Percentiles rank a stretch among this genome's conserved stretches.
Evolutionary conservation across 2,888 invertebrate genomes (phyloP).

Genomic region (Ctena decussata): DNA sequence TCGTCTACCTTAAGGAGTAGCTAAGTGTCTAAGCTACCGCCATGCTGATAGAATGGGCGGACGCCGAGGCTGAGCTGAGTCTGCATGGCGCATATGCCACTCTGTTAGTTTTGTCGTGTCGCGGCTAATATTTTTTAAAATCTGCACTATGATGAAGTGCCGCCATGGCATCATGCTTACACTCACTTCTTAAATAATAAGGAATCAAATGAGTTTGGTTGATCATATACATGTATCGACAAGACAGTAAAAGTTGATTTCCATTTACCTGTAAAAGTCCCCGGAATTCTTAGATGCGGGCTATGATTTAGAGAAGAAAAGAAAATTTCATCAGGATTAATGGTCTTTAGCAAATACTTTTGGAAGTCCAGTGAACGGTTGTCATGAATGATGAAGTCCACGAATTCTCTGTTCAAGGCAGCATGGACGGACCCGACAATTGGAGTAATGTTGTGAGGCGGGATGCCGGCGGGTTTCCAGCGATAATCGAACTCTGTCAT

Average conservation of each 20-base stretch:
- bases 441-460: slow-evolving; percentile 28
- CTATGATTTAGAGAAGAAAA: slow-evolving; percentile 39
- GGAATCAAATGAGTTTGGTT: too few relatives aligned
- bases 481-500: neutral
- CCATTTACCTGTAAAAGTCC: slow-evolving; percentile 30
- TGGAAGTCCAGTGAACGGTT: slow-evolving; percentile 12
- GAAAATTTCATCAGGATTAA: slow-evolving; percentile 33
- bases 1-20: too few relatives aligned
- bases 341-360: slow-evolving; percentile 17
- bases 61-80: too few relatives aligned
- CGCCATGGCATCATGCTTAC: too few relatives aligned
- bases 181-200: too few relatives aligned
- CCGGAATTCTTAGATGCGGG: slow-evolving; percentile 16
- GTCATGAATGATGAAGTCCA: slow-evolving; percentile 30
- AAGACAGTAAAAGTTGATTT: neutral
- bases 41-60: too few relatives aligned
- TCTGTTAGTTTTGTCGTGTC: too few relatives aligned
- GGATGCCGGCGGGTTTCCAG: neutral
- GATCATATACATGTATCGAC: neutral
- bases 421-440: slow-evolving; percentile 35
- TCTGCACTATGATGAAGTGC: too few relatives aligned
- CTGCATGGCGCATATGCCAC: too few relatives aligned
- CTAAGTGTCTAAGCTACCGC: too few relatives aligned
- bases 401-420: slow-evolving; percentile 33
- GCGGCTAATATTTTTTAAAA: too few relatives aligned